phyloP scores from a whole-genome alignment of 2,113 vertebrate species.

The Ranitomeya imitator region DNA sequence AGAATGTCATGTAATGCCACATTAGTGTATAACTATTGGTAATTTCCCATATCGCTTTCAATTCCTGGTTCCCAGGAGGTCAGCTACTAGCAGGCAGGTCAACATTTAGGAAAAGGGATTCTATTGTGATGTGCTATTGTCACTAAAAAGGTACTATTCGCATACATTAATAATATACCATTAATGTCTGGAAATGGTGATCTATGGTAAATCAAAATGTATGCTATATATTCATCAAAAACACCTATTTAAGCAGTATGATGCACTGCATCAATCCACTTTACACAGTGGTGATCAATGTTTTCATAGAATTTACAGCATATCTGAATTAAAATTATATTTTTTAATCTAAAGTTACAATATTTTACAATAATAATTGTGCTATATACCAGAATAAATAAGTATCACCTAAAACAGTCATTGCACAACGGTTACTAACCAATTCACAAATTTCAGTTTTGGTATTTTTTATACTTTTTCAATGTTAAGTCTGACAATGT shows the following conservation, averaged over 20 bases:
- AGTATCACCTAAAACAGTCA: not conserved
- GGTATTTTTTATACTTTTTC: not conserved
- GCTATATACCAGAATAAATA: not conserved
- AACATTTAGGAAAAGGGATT: no score
- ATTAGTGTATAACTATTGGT: not conserved
- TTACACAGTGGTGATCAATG: no score
- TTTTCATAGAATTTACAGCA: not conserved
- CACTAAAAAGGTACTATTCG: no score
- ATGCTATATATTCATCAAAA: no score
- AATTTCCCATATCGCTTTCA: not conserved
- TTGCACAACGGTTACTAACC: not conserved
- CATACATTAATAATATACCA: no score
- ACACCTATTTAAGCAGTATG: no score
- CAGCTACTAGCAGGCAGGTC: no score
- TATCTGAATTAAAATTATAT: not conserved
- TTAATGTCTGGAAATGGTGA: no score
- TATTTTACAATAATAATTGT: not conserved
- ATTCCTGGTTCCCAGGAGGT: not conserved
- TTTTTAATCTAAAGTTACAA: not conserved
- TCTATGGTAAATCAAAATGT: no score
- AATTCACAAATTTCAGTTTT: slow-evolving; percentile 3
- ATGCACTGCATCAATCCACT: no score
- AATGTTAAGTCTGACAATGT: slow-evolving; percentile 36
- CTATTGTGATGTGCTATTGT: no score
- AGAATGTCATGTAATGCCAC: not conserved